Percentiles rank a stretch among this genome's conserved stretches.
Evolutionary conservation across 92 coral and sea anemone genomes (phyloP).

Genomic region (Galaxea fascicularis): DNA sequence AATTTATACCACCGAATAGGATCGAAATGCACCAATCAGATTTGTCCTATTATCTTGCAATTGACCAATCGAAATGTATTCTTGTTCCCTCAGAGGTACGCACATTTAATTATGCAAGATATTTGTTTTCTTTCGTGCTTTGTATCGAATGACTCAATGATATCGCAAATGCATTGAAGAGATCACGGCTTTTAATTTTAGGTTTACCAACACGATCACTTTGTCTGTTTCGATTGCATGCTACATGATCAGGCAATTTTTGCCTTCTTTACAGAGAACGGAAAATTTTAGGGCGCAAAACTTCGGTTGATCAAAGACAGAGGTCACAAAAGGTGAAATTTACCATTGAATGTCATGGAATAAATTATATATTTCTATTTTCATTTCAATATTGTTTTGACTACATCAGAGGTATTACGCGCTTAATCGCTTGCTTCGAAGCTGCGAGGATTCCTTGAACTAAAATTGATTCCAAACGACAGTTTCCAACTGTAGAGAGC

Average conservation of each 20-base stretch:
- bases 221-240: background rate
- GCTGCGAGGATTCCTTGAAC: too few relatives aligned
- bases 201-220: background rate
- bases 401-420: too few relatives aligned
- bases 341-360: too few relatives aligned
- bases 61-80: slow-evolving; percentile 48
- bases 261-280: background rate
- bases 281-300: slow-evolving; percentile 9
- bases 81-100: slow-evolving; percentile 65
- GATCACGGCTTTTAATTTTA: too few relatives aligned
- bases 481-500: too few relatives aligned
- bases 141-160: too few relatives aligned
- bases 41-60: slow-evolving; percentile 20
- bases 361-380: too few relatives aligned
- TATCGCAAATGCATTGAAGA: too few relatives aligned
- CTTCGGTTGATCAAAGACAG: background rate
- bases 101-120: slow-evolving; percentile 11
- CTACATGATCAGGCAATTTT: background rate
- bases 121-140: too few relatives aligned
- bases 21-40: slow-evolving; percentile 83
- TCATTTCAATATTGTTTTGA: too few relatives aligned
- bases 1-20: slow-evolving; percentile 59
- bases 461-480: too few relatives aligned
- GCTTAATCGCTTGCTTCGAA: too few relatives aligned
- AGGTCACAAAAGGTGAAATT: background rate